These are phyloP conservation scores for Todiramphus chloris DNA, from an alignment of 2,113 vertebrate species.

Conservation along the genomic window DNA sequence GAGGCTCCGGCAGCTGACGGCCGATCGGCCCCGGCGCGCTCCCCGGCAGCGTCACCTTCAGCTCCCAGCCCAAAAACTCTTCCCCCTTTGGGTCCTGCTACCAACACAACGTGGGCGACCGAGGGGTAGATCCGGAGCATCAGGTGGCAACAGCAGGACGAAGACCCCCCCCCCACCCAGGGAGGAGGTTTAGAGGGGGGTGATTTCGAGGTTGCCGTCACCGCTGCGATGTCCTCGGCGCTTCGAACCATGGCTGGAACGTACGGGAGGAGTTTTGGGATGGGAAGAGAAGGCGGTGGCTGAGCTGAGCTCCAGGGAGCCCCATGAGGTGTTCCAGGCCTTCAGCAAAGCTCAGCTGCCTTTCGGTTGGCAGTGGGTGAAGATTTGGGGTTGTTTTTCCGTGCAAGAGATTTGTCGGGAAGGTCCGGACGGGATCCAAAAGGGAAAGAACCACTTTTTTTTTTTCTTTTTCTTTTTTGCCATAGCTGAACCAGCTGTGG, in stretches of 20 bases:
- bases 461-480: no score
- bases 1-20: no score
- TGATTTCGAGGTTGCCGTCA: neutral
- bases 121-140: neutral
- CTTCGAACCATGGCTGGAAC: conserved; percentile 49
- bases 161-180: neutral
- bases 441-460: neutral
- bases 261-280: neutral
- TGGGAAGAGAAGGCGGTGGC: neutral
- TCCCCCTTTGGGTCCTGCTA: no score
- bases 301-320: neutral
- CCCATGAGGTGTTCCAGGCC: neutral
- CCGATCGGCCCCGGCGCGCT: no score
- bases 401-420: conserved; percentile 47
- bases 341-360: conserved; percentile 39
- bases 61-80: no score
- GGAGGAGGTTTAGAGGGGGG: neutral
- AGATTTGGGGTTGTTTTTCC: neutral
- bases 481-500: neutral
- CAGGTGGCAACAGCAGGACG: neutral
- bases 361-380: neutral
- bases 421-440: no score
- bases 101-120: no score
- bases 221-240: neutral
- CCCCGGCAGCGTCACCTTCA: no score